phyloP scores from a whole-genome alignment of 2,888 invertebrate species.

The Dryadula phaetusa region DNA sequence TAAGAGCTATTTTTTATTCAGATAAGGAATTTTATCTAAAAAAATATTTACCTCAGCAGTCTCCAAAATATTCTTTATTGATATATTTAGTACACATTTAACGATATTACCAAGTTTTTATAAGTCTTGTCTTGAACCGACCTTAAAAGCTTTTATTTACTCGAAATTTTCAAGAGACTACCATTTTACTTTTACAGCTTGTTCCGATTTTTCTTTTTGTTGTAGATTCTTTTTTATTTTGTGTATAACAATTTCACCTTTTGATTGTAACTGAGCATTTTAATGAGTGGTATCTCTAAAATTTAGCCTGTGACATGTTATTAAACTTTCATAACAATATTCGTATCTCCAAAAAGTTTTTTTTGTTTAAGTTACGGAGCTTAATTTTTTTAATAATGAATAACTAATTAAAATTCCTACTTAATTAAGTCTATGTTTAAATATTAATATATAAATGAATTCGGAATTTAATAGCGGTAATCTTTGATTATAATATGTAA shows the following conservation, averaged over 20 bases:
- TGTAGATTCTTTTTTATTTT: neutral
- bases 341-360: neutral
- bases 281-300: slow-evolving; percentile 3
- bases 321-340: slow-evolving; percentile 1
- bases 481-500: neutral
- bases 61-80: neutral
- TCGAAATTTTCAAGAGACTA: slow-evolving; percentile 1
- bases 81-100: neutral
- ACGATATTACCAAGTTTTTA: slow-evolving; percentile 1
- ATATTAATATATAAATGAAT: neutral
- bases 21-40: neutral
- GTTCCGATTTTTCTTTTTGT: slow-evolving; percentile 6
- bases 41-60: neutral
- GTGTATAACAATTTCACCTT: slow-evolving; percentile 1
- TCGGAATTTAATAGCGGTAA: neutral
- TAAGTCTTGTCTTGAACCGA: slow-evolving; percentile 14
- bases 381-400: neutral
- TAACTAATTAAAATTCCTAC: slow-evolving; percentile 3
- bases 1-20: too few relatives aligned
- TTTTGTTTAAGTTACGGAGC: neutral
- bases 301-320: neutral
- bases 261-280: neutral
- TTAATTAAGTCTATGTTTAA: slow-evolving; percentile 7
- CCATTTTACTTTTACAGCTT: neutral
- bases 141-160: slow-evolving; percentile 16